Base-by-base conservation (phyloP, 1,140 invertebrate genomes). In the Plodia interpunctella region DNA sequence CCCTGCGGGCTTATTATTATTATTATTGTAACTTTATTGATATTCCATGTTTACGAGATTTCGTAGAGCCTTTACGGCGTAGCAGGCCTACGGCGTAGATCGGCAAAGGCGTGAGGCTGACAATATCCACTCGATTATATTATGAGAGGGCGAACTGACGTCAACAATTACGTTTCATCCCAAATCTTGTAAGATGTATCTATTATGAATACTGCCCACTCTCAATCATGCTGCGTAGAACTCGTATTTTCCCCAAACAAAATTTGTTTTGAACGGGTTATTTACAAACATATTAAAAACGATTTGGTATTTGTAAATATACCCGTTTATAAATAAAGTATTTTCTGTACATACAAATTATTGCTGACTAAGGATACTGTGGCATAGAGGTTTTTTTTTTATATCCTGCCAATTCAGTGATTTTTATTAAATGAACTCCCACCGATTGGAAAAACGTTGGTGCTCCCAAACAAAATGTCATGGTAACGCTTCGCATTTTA, bases 61-160 rank as follows among this genome's bases (percentile, higher is more conserved):
- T 44, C 38, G 38, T 44, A 44, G 38, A 15, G 38, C 5, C 38
- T 44, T n/a, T 44, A 44, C 38, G 15, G 38, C 38, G 30, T 32
- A 32, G 30, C 30, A 32, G 11, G 9, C 8, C 3, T 5, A 32
- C 30, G 15, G 38, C 38, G 38, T 44, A 44, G 38, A 44, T 44
- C 13, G 13, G 3, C 38, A n/a, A 44, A 44, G 38, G 38, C 38
- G 38, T 44, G 13, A 15, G 5, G 15, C 38, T 15, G 38, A 44
- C 38, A 44, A 44, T 44, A 44, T 44, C 38, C 38, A 15, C 38
- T 44, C 10, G 38, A 44, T 44, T 44, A 44, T 44, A 15, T 44
- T 44, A 44, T 15, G 5, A 15, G 13, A 44, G 38, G n/a, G 10
- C 13, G 5, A 44, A 3, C 13, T 44, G 38, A 44, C 38, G 38